These are phyloP conservation scores for Delphinapterus leucas DNA, from an alignment of 2,113 vertebrate species.

Conservation along the genomic window DNA sequence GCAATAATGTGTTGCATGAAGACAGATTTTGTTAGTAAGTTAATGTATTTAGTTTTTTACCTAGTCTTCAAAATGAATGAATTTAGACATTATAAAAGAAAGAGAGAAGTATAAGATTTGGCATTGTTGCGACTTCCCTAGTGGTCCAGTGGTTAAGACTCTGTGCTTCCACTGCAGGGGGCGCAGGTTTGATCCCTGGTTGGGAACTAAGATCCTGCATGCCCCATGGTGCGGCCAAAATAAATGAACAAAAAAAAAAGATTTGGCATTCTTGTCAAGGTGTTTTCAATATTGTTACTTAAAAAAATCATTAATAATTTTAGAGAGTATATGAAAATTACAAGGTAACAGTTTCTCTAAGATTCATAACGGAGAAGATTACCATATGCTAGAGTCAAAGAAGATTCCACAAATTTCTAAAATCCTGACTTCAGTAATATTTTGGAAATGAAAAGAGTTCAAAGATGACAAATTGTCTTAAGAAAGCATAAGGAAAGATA, in stretches of 20 bases:
- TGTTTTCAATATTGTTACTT: not conserved
- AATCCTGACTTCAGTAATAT: not conserved
- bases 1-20: not conserved
- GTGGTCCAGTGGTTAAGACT: not conserved
- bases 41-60: not conserved
- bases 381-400: not conserved
- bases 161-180: not conserved
- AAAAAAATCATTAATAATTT: not conserved
- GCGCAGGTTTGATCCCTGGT: not conserved
- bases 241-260: not conserved
- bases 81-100: not conserved
- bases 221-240: not conserved
- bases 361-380: not conserved
- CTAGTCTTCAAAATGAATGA: not conserved
- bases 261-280: not conserved
- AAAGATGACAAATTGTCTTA: not conserved
- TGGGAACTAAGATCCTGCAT: not conserved
- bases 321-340: not conserved
- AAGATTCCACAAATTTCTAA: not conserved
- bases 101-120: not conserved
- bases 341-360: not conserved
- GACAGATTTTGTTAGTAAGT: not conserved
- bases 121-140: not conserved
- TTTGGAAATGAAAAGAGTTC: not conserved
- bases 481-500: not conserved